Percentiles rank a stretch among this genome's conserved stretches.
Conservation (phyloP, 2,888 invertebrate genomes). For the Vesta saturnalis region DNA sequence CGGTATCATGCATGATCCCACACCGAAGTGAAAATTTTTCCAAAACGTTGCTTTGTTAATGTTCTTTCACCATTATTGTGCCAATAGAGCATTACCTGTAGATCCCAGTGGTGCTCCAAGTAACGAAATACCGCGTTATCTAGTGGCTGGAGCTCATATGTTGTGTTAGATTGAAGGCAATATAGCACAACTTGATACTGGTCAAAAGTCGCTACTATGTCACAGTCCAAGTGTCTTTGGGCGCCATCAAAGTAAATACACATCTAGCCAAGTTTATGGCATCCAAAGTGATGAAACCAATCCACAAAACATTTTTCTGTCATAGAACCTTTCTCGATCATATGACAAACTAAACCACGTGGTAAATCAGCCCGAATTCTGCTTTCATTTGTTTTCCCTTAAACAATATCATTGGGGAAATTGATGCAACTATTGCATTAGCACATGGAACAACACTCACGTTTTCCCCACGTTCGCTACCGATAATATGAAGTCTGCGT, state of each 20-base stretch:
- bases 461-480: no score
- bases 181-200: not conserved
- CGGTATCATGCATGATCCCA: conserved; percentile 14
- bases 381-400: conserved; percentile 11
- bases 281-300: conserved; percentile 6
- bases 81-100: conserved; percentile 8
- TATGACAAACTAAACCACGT: conserved; percentile 10
- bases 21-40: conserved; percentile 15
- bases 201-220: not conserved
- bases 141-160: not conserved
- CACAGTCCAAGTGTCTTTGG: conserved; percentile 5
- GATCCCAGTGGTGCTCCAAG: not conserved
- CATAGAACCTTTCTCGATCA: conserved; percentile 4
- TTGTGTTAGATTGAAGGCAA: not conserved
- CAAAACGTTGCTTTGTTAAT: conserved; percentile 13
- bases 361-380: conserved; percentile 4
- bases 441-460: not conserved
- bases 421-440: not conserved
- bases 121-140: conserved; percentile 4
- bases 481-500: not conserved
- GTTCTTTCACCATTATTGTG: conserved; percentile 12
- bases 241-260: conserved; percentile 10
- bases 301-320: conserved; percentile 6
- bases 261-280: not conserved
- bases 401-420: conserved; percentile 12